These are phyloP conservation scores for Aleadryas rufinucha DNA, from an alignment of 2,113 vertebrate species.

Conservation along the genomic window DNA sequence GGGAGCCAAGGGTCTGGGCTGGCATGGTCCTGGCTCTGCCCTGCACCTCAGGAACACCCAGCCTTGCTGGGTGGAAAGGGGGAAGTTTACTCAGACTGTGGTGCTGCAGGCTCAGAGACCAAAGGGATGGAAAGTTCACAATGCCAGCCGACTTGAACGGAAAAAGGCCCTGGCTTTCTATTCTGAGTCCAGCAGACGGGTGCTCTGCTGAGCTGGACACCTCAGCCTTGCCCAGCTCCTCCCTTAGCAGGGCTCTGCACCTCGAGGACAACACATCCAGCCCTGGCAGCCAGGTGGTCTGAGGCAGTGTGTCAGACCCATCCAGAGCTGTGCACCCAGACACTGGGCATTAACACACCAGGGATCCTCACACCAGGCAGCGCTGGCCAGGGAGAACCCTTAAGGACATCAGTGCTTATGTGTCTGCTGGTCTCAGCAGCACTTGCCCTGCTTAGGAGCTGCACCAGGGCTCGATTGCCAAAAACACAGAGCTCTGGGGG, in stretches of 20 bases:
- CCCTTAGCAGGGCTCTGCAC: background rate
- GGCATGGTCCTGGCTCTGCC: accelerated
- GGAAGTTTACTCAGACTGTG: background rate
- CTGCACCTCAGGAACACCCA: background rate
- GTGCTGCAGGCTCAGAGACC: background rate
- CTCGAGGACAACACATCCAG: background rate
- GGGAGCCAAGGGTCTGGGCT: background rate
- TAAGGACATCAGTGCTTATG: no score
- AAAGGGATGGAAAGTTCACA: background rate
- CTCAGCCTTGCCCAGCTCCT: background rate
- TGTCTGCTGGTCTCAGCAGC: background rate
- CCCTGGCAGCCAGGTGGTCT: background rate
- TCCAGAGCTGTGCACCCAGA: background rate
- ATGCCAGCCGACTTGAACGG: background rate
- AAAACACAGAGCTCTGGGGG: background rate
- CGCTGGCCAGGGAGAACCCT: background rate
- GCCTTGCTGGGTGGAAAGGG: background rate
- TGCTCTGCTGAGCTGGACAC: background rate
- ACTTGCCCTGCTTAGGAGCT: background rate
- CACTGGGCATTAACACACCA: background rate
- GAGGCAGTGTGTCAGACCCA: accelerated
- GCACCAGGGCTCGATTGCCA: accelerated
- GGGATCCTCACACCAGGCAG: background rate
- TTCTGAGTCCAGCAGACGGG: background rate
- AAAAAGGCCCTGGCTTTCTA: background rate